Percentiles rank a stretch among this genome's conserved stretches.
Evolutionary conservation across 1,140 invertebrate genomes (phyloP).

Genomic region (Rhyzopertha dominica): DNA sequence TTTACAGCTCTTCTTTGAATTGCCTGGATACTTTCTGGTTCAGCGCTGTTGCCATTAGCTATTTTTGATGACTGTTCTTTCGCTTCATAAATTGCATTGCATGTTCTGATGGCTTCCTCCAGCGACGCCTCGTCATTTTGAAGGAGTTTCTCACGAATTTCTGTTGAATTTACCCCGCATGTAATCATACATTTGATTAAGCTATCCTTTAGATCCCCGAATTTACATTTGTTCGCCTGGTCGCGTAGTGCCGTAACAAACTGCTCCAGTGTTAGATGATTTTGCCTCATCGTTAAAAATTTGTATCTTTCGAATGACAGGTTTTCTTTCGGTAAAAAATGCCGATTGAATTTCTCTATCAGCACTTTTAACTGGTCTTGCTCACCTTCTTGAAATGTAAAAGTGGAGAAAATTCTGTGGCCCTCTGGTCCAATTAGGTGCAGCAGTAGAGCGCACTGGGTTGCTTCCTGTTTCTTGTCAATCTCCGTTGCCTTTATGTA

Average conservation of each 20-base stretch:
- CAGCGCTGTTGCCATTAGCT: too few species aligned
- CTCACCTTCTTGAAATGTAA: conserved; percentile 7
- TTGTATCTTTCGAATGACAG: conserved; percentile 19
- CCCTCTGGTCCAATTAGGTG: too few species aligned
- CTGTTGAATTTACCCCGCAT: conserved; percentile 19
- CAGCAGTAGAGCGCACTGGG: too few species aligned
- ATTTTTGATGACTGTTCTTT: too few species aligned
- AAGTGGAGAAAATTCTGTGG: conserved; percentile 13
- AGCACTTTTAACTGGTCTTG: conserved; percentile 9
- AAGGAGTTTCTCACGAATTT: conserved; percentile 26
- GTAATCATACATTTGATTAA: conserved; percentile 13
- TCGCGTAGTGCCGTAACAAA: conserved; percentile 13
- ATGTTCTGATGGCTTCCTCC: too few species aligned
- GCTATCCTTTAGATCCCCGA: conserved; percentile 11
- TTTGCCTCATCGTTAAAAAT: conserved; percentile 15
- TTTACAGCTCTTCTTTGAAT: too few species aligned
- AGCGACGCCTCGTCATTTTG: conserved; percentile 26
- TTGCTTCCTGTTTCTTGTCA: too few species aligned
- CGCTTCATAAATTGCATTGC: too few species aligned
- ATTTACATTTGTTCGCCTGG: conserved; percentile 13
- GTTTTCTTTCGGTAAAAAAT: conserved; percentile 15
- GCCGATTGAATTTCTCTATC: conserved; percentile 11
- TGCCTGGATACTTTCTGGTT: too few species aligned
- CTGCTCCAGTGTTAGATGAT: conserved; percentile 5
- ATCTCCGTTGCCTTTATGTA: too few species aligned